Evolutionary conservation across 2,113 vertebrate genomes (phyloP).

Genomic region (Equus przewalskii): DNA sequence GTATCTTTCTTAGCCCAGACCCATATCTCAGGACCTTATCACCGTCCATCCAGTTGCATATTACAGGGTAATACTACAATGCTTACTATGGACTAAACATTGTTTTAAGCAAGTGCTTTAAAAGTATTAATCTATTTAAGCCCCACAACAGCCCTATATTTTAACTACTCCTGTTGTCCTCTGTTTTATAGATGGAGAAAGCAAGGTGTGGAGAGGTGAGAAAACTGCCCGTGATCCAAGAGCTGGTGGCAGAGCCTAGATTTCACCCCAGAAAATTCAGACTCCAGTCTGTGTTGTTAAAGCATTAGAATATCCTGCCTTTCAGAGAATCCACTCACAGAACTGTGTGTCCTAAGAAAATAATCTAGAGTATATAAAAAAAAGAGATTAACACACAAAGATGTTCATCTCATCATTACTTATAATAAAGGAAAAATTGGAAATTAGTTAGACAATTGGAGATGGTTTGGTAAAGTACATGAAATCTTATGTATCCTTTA

Average conservation of each 20-base stretch:
- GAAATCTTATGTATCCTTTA: neutral
- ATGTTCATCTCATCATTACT: neutral
- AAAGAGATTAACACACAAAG: neutral
- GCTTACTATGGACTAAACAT: neutral
- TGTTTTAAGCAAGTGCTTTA: neutral
- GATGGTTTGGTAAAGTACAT: neutral
- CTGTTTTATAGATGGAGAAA: neutral
- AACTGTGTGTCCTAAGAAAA: neutral
- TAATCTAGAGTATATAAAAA: neutral
- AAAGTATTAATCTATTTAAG: neutral
- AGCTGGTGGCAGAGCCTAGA: neutral
- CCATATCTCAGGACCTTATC: neutral
- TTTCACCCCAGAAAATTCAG: neutral
- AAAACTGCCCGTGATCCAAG: neutral
- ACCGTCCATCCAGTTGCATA: neutral
- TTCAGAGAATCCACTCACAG: neutral
- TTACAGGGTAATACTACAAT: neutral
- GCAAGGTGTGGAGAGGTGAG: neutral
- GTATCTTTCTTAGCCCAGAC: neutral
- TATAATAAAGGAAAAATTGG: neutral
- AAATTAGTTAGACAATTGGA: neutral
- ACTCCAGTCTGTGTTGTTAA: neutral
- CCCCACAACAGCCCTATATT: neutral
- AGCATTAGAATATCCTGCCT: neutral
- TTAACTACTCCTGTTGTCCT: neutral